Evolutionary conservation across 1,140 invertebrate genomes (phyloP), one percentile per base, ranked within the genome.

Genomic region (Apis laboriosa): DNA sequence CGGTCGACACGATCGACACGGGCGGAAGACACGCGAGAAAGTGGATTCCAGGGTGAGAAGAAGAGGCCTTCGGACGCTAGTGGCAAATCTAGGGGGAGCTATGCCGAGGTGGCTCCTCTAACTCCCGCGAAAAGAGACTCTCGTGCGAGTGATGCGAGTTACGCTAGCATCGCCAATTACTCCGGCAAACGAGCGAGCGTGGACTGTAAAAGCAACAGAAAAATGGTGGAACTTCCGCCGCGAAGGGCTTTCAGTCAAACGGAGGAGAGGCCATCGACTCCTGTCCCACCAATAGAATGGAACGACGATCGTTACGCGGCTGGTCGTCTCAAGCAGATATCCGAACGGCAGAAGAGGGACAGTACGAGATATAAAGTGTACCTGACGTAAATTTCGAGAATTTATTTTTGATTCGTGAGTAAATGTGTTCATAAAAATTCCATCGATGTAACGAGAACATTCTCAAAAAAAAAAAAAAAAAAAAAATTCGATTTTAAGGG

Each of bases 291-390:
- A 7, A 49, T 86, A 11, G 86, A 89, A 34, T 83, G 86, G 67
- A 86, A 87, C 60, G 84, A 90, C 12, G 78, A 86, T 19, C 77
- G 72, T 49, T 72, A 84, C 17, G 78, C 72, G 0, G 85, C 79
- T 53, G 84, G 43, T 68, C 80, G 80, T 19, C 21, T 78, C 58
- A 86, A 88, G 24, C 70, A 84, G 19, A 76, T 83, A 19, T 76
- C 73, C 0, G 84, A 85, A 34, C 68, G 75, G 24, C 77, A 85
- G 28, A 90, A 91, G 55, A 88, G 89, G n/a, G 89, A 92, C 75
- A 90, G 90, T 34, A 90, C 90, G 0, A 90, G 91, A 67, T 93
- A 92, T 74, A 92, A 92, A 63, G 88, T 92, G 72, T 92, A 92
- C 19, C 72, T 92, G 24, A 91, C 90, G 34, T 92, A 88, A 80